Conservation (phyloP, 1,140 invertebrate genomes). For the Heterodera carotae region DNA sequence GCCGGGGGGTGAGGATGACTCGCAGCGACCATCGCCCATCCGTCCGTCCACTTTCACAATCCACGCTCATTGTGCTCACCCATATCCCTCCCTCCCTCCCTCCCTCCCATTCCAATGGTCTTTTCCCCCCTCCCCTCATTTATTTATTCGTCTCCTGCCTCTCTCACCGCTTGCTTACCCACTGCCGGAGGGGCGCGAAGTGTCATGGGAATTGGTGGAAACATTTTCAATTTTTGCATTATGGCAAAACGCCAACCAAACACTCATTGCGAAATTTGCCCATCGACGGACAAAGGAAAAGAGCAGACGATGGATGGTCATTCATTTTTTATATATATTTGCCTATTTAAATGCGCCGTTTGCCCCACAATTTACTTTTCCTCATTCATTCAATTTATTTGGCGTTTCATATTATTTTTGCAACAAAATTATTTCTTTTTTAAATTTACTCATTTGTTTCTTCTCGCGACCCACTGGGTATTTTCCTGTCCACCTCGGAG, state of each 20-base stretch:
- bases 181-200: not conserved
- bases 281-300: not conserved
- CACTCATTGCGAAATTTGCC: not conserved
- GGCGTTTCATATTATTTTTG: not conserved
- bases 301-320: not conserved
- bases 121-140: not conserved
- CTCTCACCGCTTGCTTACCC: not conserved
- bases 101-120: not conserved
- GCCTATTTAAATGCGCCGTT: not conserved
- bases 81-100: too few species aligned
- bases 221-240: conserved; percentile 1
- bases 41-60: too few species aligned
- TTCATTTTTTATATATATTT: not conserved
- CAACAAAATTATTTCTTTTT: not conserved
- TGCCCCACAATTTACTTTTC: not conserved
- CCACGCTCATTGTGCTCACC: too few species aligned
- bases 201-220: not conserved
- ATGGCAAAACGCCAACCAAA: not conserved
- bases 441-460: not conserved
- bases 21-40: too few species aligned
- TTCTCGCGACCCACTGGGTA: conserved; percentile 22
- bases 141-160: not conserved
- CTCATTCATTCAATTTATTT: not conserved
- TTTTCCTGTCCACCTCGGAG: conserved; percentile 29
- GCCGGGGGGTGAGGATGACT: too few species aligned